Conservation (phyloP, 2,113 vertebrate species). For the Etheostoma spectabile region DNA sequence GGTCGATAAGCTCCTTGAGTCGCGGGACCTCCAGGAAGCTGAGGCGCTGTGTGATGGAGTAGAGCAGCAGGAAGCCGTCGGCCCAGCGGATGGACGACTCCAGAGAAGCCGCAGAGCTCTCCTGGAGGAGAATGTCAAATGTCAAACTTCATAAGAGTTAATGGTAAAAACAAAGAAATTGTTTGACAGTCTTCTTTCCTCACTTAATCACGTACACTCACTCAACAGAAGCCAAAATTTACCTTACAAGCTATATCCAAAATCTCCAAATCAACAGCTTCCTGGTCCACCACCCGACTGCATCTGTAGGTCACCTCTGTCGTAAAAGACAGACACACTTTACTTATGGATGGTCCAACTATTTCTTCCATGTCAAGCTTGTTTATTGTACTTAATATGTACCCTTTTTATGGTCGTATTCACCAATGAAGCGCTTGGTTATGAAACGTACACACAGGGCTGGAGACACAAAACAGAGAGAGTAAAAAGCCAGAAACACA, state of each 20-base stretch:
- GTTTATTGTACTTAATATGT: neutral
- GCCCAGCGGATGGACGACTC: constrained; percentile 83
- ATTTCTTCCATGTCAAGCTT: neutral
- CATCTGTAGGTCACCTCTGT: constrained; percentile 84
- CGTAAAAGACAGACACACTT: constrained; percentile 12
- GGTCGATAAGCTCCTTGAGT: constrained; percentile 82
- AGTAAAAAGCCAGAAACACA: neutral
- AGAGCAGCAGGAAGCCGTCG: constrained; percentile 83
- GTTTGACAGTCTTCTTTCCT: neutral
- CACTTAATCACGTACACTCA: neutral
- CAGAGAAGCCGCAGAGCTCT: constrained; percentile 58
- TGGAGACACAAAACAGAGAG: constrained; percentile 73
- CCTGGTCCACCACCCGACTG: constrained; percentile 78
- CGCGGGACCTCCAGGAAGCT: constrained; percentile 80
- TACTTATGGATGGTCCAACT: neutral
- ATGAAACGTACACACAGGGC: constrained; percentile 85
- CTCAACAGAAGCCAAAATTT: neutral
- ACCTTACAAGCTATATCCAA: constrained; percentile 81
- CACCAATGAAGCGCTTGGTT: constrained; percentile 84
- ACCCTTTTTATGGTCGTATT: constrained; percentile 85
- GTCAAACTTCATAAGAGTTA: neutral
- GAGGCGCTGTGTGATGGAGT: constrained; percentile 81
- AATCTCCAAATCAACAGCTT: constrained; percentile 82
- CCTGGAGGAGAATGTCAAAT: constrained; percentile 40
- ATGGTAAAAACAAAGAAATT: neutral